These are phyloP conservation scores for Cataglyphis cursor DNA, from an alignment of 2,888 invertebrate genomes.

Conservation along the genomic window DNA sequence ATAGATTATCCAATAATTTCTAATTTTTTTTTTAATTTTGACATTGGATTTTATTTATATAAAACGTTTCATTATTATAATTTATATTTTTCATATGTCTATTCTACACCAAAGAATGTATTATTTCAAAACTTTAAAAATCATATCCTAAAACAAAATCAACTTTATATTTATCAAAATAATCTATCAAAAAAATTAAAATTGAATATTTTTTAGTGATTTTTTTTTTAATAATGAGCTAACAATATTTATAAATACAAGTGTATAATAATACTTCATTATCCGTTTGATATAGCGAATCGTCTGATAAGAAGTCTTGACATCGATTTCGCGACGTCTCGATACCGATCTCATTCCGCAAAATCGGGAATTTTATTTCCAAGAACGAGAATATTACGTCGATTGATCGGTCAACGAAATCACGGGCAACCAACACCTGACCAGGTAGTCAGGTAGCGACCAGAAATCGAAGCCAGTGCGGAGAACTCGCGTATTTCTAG, in stretches of 20 bases:
- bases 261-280: background rate
- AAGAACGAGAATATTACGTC: background rate
- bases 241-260: background rate
- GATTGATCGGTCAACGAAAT: background rate
- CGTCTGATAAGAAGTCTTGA: background rate
- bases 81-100: background rate
- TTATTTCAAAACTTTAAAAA: background rate
- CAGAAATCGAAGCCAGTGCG: constrained; percentile 40
- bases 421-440: constrained; percentile 5
- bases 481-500: constrained; percentile 41
- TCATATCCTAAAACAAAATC: background rate
- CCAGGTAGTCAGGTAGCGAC: background rate
- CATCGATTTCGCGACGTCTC: background rate
- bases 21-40: background rate
- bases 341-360: background rate
- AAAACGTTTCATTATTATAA: background rate
- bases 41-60: background rate
- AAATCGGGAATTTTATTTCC: background rate
- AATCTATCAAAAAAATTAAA: background rate
- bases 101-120: background rate
- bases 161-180: background rate
- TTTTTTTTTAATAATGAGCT: background rate
- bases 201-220: background rate
- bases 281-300: constrained; percentile 24
- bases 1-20: background rate